phyloP scores from a whole-genome alignment of 2,113 vertebrate species.

The Lepus americanus region DNA sequence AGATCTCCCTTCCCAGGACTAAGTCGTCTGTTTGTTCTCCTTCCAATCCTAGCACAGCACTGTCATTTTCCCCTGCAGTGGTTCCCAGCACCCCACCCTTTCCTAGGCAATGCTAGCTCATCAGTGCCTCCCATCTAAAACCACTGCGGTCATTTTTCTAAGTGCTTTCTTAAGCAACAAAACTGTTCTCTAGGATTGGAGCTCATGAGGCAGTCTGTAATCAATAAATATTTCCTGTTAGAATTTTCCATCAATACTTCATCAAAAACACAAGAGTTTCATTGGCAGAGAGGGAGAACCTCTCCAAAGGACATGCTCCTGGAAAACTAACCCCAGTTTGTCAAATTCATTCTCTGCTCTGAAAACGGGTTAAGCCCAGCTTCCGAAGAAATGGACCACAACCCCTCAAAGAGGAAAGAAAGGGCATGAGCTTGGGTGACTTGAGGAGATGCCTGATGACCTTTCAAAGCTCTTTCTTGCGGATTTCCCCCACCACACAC shows the following conservation, averaged over 20 bases:
- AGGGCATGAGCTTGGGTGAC: background rate
- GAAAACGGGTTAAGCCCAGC: background rate
- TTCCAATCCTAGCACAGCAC: accelerated
- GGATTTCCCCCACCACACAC: background rate
- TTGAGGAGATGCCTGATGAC: conserved; percentile 18
- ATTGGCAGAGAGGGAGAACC: background rate
- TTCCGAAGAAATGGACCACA: background rate
- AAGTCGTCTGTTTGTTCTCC: background rate
- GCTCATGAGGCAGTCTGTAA: background rate
- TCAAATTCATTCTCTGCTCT: background rate
- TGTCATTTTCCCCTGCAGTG: background rate
- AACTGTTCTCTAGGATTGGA: background rate
- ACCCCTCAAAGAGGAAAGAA: background rate
- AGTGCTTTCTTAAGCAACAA: background rate
- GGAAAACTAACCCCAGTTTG: background rate
- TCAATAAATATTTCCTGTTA: background rate
- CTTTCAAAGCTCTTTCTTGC: background rate
- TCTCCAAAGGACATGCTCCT: background rate
- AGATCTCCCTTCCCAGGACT: background rate
- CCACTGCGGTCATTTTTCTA: background rate
- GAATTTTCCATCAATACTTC: background rate
- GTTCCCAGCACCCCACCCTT: background rate
- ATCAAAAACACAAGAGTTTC: conserved; percentile 17
- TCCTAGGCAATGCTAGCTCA: background rate
- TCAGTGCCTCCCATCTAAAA: background rate